Evolutionary conservation across 2,113 vertebrate genomes (phyloP).

Genomic region (Protomyctophum bolini): DNA sequence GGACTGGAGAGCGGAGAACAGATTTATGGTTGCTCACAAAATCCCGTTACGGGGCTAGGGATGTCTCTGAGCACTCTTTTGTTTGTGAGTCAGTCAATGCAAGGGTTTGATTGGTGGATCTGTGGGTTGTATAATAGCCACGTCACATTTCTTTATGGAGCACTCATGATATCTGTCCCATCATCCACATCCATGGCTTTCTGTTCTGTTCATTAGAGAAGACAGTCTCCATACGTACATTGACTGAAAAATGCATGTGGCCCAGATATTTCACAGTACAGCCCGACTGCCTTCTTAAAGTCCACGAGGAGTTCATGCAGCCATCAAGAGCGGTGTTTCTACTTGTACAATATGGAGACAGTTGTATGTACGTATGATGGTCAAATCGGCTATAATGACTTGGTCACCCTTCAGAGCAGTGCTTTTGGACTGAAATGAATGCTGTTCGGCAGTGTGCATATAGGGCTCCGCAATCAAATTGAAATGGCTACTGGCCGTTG

Average conservation of each 20-base stretch:
- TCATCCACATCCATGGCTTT: constrained; percentile 20
- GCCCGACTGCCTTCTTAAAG: background rate
- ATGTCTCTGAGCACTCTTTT: constrained; percentile 21
- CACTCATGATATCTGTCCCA: constrained; percentile 34
- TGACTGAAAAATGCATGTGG: constrained; percentile 2
- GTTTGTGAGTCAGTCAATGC: constrained; percentile 29
- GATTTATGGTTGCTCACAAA: background rate
- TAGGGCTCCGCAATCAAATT: constrained; percentile 49
- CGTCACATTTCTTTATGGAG: constrained; percentile 21
- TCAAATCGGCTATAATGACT: constrained; percentile 33
- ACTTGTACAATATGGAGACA: constrained; percentile 12
- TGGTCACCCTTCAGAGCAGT: constrained; percentile 45
- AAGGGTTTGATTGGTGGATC: constrained; percentile 23
- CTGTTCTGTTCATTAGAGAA: constrained; percentile 2
- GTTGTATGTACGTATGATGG: constrained; percentile 14
- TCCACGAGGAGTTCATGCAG: too few species aligned
- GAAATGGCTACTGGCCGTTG: constrained; percentile 64
- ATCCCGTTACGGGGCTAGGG: constrained; percentile 22
- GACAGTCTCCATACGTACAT: background rate
- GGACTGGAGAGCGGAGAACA: too few species aligned
- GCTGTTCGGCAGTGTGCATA: constrained; percentile 15
- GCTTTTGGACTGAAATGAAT: constrained; percentile 48
- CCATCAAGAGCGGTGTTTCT: background rate
- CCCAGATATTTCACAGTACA: background rate
- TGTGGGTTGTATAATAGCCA: constrained; percentile 22